These are phyloP conservation scores for Notodromas monacha DNA, from an alignment of 2,888 invertebrate species.

Conservation along the genomic window DNA sequence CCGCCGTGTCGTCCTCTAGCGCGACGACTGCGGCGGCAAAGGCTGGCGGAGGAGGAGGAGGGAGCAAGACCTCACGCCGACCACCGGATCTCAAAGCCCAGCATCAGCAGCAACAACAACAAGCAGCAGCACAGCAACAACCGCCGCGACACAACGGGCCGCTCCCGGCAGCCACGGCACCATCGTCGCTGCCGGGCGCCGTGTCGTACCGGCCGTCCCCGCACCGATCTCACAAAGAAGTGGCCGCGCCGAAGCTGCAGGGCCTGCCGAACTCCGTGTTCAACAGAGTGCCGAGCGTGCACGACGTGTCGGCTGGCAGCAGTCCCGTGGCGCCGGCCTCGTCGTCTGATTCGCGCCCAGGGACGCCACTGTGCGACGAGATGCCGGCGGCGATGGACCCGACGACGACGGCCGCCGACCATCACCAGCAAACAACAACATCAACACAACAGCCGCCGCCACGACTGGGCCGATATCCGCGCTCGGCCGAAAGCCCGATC, in stretches of 20 bases:
- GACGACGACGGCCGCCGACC: no score
- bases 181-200: conserved; percentile 10
- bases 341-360: conserved; percentile 37
- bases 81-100: not conserved
- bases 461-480: conserved; percentile 29
- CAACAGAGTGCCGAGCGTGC: conserved; percentile 1
- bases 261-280: not conserved
- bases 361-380: conserved; percentile 52
- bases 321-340: conserved; percentile 14
- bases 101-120: not conserved
- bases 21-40: no score
- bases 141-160: no score
- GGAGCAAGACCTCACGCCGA: no score
- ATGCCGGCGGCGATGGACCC: conserved; percentile 37
- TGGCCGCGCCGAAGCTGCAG: no score
- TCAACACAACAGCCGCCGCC: conserved; percentile 11
- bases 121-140: not conserved
- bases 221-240: no score
- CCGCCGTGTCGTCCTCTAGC: no score
- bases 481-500: conserved; percentile 31
- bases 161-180: conserved; percentile 10
- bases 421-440: no score
- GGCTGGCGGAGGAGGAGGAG: no score
- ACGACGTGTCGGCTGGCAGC: not conserved
- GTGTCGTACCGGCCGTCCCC: conserved; percentile 8